Evolutionary conservation across 2,113 vertebrate genomes (phyloP).

Genomic region (Cyprinus carpio): DNA sequence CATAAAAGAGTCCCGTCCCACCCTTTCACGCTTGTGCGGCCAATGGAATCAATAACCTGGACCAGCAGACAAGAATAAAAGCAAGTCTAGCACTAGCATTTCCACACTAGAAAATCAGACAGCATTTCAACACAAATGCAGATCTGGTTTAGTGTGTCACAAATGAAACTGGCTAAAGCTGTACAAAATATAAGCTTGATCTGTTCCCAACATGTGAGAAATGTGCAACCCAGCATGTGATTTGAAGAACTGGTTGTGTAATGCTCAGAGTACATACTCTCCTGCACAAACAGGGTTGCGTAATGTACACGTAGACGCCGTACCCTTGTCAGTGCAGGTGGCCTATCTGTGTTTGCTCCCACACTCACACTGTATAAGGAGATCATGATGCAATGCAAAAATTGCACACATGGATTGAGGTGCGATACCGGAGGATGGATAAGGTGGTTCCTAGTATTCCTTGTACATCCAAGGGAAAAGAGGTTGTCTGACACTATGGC

Average conservation of each 20-base stretch:
- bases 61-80: constrained; percentile 7
- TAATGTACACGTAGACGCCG: constrained; percentile 11
- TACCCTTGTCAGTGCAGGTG: constrained; percentile 41
- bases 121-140: neutral
- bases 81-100: neutral
- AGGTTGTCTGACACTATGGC: neutral
- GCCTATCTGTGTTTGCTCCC: constrained; percentile 39
- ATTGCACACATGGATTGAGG: neutral
- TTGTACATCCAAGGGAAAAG: neutral
- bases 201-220: constrained; percentile 2
- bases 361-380: constrained; percentile 13
- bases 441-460: constrained; percentile 32
- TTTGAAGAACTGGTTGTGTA: neutral
- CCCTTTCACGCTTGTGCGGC: constrained; percentile 47
- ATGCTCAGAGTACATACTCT: neutral
- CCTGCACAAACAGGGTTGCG: constrained; percentile 26
- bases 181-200: neutral
- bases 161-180: too few relatives aligned
- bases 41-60: constrained; percentile 48
- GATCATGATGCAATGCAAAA: constrained; percentile 31
- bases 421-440: constrained; percentile 14
- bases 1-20: constrained; percentile 54
- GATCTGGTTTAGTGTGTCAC: too few relatives aligned
- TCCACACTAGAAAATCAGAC: neutral
- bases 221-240: neutral